Conservation (phyloP, 2,113 vertebrate genomes). For the Salvelinus alpinus region DNA sequence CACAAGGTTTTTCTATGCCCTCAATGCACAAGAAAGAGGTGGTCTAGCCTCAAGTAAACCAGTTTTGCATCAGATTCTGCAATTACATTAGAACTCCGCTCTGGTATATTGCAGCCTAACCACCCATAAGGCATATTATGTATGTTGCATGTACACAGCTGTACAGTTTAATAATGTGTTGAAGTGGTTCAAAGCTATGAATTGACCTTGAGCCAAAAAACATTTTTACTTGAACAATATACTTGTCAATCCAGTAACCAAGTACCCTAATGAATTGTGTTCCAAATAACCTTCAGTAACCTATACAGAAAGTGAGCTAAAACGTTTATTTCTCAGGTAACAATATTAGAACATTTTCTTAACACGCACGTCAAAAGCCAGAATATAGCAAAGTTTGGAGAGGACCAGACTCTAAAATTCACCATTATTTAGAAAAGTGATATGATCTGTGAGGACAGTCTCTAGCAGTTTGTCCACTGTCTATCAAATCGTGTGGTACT, state of each 20-base stretch:
- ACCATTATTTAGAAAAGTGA: neutral
- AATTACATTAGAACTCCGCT: neutral
- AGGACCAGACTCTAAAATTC: neutral
- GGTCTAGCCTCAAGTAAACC: neutral
- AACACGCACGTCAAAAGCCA: neutral
- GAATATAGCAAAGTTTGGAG: neutral
- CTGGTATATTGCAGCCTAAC: neutral
- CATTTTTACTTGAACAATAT: no score
- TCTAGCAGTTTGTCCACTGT: neutral
- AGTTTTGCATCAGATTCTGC: neutral
- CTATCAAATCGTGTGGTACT: no score
- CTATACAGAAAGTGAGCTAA: neutral
- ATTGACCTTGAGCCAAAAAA: neutral
- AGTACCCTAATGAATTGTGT: neutral
- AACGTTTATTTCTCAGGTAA: neutral
- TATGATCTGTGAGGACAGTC: neutral
- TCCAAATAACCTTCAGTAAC: neutral
- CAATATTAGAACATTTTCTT: no score
- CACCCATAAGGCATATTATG: neutral
- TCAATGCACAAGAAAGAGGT: neutral
- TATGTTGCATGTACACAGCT: conserved; percentile 3
- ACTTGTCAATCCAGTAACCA: neutral
- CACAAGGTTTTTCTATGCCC: neutral
- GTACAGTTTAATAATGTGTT: neutral
- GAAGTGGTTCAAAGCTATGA: neutral